Conservation (phyloP, 2,888 invertebrate species). For the Cataglyphis livida region DNA sequence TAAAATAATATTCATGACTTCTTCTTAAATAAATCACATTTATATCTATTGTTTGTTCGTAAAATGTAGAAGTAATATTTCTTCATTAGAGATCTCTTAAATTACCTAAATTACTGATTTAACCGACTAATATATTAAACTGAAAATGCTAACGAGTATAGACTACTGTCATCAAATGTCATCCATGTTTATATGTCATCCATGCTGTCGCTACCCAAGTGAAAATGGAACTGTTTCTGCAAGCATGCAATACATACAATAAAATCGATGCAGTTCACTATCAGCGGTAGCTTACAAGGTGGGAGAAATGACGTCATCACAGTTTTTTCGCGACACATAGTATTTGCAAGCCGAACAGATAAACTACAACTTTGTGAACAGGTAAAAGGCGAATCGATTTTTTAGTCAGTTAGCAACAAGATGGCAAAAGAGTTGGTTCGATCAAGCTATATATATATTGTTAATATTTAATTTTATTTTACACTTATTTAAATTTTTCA, state of each 20-base stretch:
- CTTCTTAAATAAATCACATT: not conserved
- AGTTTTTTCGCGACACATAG: conserved; percentile 62
- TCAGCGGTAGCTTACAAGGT: conserved; percentile 44
- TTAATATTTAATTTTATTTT: not conserved
- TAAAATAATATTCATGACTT: not conserved
- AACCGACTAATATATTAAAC: not conserved
- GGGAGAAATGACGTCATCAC: conserved; percentile 70
- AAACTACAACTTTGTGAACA: conserved; percentile 59
- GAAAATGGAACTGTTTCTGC: conserved; percentile 11
- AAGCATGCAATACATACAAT: conserved; percentile 21
- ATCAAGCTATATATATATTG: not conserved
- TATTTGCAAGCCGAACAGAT: conserved; percentile 49
- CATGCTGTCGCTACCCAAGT: not conserved
- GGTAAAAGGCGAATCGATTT: conserved; percentile 28
- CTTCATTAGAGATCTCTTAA: not conserved
- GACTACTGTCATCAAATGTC: not conserved
- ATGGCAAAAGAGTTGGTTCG: not conserved
- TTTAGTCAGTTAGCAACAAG: not conserved
- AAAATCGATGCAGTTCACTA: conserved; percentile 65
- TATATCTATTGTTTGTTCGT: not conserved
- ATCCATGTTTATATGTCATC: not conserved
- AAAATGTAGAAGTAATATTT: not conserved
- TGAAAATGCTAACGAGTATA: not conserved
- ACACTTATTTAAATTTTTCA: not conserved
- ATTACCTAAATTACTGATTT: not conserved